Evolutionary conservation across 2,888 invertebrate species (phyloP).

Genomic region (Arge pagana): DNA sequence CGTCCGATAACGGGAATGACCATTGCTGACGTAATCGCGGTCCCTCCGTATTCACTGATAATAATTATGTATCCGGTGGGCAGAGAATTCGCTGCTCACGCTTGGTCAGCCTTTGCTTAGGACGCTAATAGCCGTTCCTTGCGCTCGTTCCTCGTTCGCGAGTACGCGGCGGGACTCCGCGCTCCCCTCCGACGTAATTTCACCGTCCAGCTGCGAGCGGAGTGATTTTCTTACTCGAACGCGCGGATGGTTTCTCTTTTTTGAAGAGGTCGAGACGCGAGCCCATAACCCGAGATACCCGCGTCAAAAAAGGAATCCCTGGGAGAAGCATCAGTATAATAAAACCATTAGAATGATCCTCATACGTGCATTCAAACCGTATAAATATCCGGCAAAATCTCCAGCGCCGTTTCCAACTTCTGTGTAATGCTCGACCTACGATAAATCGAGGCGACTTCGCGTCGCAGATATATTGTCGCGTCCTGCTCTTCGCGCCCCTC

Average conservation of each 20-base stretch:
- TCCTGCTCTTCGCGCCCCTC: not conserved
- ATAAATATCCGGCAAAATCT: slow-evolving; percentile 57
- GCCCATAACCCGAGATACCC: too few species aligned
- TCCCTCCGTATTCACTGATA: slow-evolving; percentile 39
- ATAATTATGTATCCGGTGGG: slow-evolving; percentile 45
- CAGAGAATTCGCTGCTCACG: slow-evolving; percentile 34
- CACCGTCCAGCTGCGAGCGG: too few species aligned
- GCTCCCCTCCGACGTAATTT: too few species aligned
- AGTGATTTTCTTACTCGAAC: too few species aligned
- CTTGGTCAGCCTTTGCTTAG: slow-evolving; percentile 58
- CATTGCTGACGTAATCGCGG: slow-evolving; percentile 50
- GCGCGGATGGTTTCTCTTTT: too few species aligned
- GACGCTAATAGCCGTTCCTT: slow-evolving; percentile 42
- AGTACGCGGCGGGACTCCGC: too few species aligned
- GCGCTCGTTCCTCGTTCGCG: too few species aligned
- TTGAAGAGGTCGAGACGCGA: too few species aligned
- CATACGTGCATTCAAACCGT: slow-evolving; percentile 57
- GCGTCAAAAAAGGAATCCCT: too few species aligned
- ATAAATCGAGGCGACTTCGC: slow-evolving; percentile 49
- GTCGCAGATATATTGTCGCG: slow-evolving; percentile 15
- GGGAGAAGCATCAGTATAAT: slow-evolving; percentile 55
- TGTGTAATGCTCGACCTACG: slow-evolving; percentile 52
- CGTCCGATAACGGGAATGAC: slow-evolving; percentile 54
- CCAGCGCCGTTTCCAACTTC: slow-evolving; percentile 55
- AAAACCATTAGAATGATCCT: slow-evolving; percentile 59